Base-by-base conservation (phyloP, 2,113 vertebrate genomes). In the Micronycteris hirsuta region DNA sequence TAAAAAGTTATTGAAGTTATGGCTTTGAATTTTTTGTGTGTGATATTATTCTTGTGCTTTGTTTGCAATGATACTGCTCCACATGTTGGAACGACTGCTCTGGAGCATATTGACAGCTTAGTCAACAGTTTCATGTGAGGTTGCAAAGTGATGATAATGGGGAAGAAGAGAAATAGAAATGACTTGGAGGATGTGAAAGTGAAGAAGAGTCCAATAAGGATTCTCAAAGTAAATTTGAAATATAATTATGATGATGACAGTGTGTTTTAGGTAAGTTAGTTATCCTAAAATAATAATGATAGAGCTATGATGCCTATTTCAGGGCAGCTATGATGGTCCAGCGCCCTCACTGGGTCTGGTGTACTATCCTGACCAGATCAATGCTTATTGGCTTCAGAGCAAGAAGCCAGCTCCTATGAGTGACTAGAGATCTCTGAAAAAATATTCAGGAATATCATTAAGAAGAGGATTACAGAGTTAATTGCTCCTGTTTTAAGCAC, bases 401-500 rank as follows among this genome's bases (percentile, higher is more conserved):
- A 85, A 73, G 68, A 86, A 84, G 33, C 3, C 11, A 77, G 67
- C 10, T 90, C 24, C 52, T 16, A 2, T 31, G 19, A 74, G 28
- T 82, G 20, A 80, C 73, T 86, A 54, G 45, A 43, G 70, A 81
- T 22, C 78, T 78, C 65, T 73, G 28, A 85, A 82, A 93, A 93
- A 33, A 33, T 49, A 38, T 65, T 47, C 77, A 82, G 76, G 93
- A 84, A 78, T 65, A 22, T 77, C 85, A 54, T 9, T 76, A 67
- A 95, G 67, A 80, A 17, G 22, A 93, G 31, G 31, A 8, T 81
- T 94, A 73, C 36, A 86, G 77, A 86, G 36, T 80, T 91, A 94
- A 73, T 85, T 91, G 36, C 3, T 95, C n/a, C 28, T 76, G 24
- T 71, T 65, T 88, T 94, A 96, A 96, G 45, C 52, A 91, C 43